These are phyloP conservation scores for Blastomussa wellsi DNA, from an alignment of 92 coral and sea anemone genomes.

Conservation along the genomic window DNA sequence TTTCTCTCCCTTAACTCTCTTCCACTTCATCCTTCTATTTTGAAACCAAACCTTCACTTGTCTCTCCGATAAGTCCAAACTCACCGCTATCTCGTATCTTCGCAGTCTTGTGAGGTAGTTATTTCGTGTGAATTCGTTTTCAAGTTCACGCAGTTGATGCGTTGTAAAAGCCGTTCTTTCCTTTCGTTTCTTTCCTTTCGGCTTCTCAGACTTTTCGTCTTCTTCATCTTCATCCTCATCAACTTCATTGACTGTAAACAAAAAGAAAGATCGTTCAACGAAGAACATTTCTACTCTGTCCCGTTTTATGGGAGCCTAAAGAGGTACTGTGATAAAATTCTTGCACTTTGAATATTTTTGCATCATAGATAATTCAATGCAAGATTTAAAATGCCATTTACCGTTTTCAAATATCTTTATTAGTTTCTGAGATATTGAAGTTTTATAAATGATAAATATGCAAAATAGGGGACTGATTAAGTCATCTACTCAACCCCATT, in stretches of 20 bases:
- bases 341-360: no score
- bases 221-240: constrained; percentile 67
- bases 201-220: constrained; percentile 52
- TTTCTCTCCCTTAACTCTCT: constrained; percentile 94
- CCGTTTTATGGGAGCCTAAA: no score
- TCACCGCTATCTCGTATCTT: constrained; percentile 97
- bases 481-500: no score
- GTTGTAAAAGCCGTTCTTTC: constrained; percentile 98
- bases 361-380: no score
- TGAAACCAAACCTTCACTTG: constrained; percentile 99
- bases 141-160: constrained; percentile 95
- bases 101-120: constrained; percentile 96
- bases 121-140: constrained; percentile 92
- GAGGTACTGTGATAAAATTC: no score
- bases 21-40: constrained; percentile 98
- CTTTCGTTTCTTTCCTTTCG: constrained; percentile 88
- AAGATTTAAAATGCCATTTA: no score
- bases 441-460: no score
- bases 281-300: background rate
- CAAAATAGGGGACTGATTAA: no score
- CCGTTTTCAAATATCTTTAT: no score
- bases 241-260: constrained; percentile 17
- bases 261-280: background rate
- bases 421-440: no score
- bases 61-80: constrained; percentile 95